phyloP scores from a whole-genome alignment of 2,888 invertebrate species.

The Drosophila algonquin region DNA sequence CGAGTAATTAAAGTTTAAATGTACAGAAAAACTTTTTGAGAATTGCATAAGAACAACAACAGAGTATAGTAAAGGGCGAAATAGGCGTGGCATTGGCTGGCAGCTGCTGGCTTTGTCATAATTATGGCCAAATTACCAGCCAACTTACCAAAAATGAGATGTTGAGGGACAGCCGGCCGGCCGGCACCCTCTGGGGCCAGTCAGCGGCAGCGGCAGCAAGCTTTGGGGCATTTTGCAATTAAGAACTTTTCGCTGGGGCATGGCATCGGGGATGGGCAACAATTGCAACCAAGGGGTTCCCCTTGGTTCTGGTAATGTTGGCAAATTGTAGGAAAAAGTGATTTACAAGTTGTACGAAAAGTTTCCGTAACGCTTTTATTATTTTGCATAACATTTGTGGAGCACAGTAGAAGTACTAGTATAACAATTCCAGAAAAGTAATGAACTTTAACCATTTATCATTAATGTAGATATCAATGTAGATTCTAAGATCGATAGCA shows the following conservation, averaged over 20 bases:
- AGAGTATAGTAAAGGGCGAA: background rate
- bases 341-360: constrained; percentile 19
- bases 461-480: background rate
- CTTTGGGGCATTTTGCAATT: constrained; percentile 65
- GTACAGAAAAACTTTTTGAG: constrained; percentile 50
- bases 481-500: too few species aligned
- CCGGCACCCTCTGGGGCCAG: background rate
- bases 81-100: constrained; percentile 44
- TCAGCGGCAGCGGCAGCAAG: background rate
- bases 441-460: background rate
- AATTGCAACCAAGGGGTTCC: constrained; percentile 19
- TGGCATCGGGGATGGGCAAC: too few species aligned
- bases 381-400: background rate
- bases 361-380: constrained; percentile 6
- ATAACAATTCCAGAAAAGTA: background rate
- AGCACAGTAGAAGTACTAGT: background rate
- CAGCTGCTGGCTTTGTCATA: constrained; percentile 69
- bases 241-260: constrained; percentile 57
- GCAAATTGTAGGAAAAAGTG: constrained; percentile 36
- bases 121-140: constrained; percentile 70
- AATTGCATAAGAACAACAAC: constrained; percentile 58
- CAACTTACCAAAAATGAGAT: constrained; percentile 40
- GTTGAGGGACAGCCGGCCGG: background rate
- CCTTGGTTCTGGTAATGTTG: constrained; percentile 4
- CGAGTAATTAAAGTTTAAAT: constrained; percentile 70